phyloP scores from a whole-genome alignment of 2,113 vertebrate species.

The Acinonyx jubatus region DNA sequence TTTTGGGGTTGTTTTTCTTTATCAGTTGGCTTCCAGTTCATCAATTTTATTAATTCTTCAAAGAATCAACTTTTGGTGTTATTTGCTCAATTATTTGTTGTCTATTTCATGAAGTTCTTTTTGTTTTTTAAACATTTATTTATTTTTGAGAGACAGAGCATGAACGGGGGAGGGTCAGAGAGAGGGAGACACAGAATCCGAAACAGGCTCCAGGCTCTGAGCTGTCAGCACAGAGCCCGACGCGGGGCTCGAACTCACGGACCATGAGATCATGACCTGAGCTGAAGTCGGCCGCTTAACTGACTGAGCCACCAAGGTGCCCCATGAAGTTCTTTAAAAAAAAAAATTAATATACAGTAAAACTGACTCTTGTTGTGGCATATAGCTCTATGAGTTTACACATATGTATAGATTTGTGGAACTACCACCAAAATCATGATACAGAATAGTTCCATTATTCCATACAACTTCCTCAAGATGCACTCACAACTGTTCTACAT shows the following conservation, averaged over 20 bases:
- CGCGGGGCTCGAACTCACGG: too few relatives aligned
- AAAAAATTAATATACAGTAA: neutral
- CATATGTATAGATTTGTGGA: neutral
- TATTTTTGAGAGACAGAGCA: too few relatives aligned
- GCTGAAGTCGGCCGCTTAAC: too few relatives aligned
- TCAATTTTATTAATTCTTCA: neutral
- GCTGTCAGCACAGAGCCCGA: too few relatives aligned
- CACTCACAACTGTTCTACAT: neutral
- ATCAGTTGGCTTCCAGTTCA: neutral
- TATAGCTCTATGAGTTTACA: neutral
- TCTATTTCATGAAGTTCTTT: neutral
- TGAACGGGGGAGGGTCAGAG: too few relatives aligned
- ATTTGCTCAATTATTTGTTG: conserved; percentile 27
- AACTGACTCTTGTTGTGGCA: neutral
- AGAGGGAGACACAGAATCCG: too few relatives aligned
- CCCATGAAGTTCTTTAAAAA: neutral
- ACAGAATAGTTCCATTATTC: neutral
- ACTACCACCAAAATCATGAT: conserved; percentile 24
- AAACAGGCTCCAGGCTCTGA: too few relatives aligned
- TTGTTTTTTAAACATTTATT: neutral
- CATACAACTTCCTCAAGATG: neutral
- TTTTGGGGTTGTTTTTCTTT: neutral
- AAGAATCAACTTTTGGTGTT: neutral
- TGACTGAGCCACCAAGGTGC: too few relatives aligned
- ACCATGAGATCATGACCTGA: too few relatives aligned